Conservation (phyloP, 1,140 invertebrate species). For the Leptopilina boulardi region DNA sequence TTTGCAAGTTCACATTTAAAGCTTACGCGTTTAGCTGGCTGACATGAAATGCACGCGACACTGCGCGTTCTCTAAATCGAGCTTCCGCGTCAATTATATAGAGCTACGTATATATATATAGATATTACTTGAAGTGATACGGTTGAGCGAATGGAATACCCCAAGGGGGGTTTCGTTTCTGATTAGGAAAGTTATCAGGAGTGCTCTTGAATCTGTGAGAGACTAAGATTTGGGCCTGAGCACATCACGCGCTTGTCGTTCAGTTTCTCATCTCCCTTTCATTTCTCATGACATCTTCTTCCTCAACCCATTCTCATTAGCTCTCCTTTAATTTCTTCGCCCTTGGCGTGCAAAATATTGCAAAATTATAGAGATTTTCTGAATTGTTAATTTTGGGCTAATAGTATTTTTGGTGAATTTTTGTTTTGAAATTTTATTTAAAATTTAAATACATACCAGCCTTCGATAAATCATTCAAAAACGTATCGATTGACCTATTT, state of each 20-base stretch:
- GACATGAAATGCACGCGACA: conserved; percentile 56
- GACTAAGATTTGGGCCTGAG: conserved; percentile 46
- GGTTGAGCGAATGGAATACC: conserved; percentile 57
- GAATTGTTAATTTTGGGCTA: too few relatives aligned
- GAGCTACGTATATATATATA: not conserved
- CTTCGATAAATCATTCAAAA: too few relatives aligned
- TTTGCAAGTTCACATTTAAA: conserved; percentile 5
- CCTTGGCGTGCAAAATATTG: too few relatives aligned
- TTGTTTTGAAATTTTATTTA: too few relatives aligned
- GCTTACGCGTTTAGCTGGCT: not conserved
- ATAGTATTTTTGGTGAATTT: too few relatives aligned
- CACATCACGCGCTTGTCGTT: not conserved
- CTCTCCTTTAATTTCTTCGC: too few relatives aligned
- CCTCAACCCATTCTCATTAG: too few relatives aligned
- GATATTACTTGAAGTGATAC: conserved; percentile 46
- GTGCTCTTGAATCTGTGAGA: conserved; percentile 54
- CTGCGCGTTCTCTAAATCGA: conserved; percentile 64
- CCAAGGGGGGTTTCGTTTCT: conserved; percentile 60
- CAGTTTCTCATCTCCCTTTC: conserved; percentile 45
- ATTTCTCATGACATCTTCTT: not conserved
- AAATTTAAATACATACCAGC: too few relatives aligned
- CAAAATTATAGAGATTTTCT: too few relatives aligned
- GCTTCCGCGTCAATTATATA: conserved; percentile 60
- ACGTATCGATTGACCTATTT: too few relatives aligned
- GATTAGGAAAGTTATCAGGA: conserved; percentile 65